Evolutionary conservation across 37 sponge, comb jelly and placozoan species (phyloP), one percentile per base, ranked within the genome.

Genomic region (Halichondria panicea): DNA sequence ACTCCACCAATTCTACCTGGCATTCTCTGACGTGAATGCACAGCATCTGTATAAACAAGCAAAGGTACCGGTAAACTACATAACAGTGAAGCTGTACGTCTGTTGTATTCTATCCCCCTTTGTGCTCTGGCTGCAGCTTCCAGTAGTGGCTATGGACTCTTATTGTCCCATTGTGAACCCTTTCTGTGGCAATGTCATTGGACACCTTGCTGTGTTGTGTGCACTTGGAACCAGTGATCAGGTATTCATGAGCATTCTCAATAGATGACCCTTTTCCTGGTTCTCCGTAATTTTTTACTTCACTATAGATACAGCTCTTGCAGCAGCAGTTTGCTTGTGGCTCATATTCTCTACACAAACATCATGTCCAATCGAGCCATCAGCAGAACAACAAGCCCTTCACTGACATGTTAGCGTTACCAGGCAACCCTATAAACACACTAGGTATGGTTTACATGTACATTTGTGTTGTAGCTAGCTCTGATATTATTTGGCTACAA

Each of bases 101-200:
- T 24, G 68, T 54, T 48, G 50, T 48, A 48, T 48, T 13, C 50
- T 48, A 18, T 9, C 9, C 50, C 9, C 13, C 13, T 9, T 1
- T 11, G 38, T 18, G 8, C 24, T 5, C 12, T 11, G 5, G 39
- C 15, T 73, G 36, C 31, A 85, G 89, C 57, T 74, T 3, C 92
- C 95, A 3, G 81, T 91, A 59, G 63, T 91, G 6, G 88, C 78
- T 15, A 79, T 82, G 43, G 94, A 93, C 75, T 50, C 72, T 42
- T 85, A 85, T 72, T 89, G 94, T 72, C 94, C 94, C 7, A 72
- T 93, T 7, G 65, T 87, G 36, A 80, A 68, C 56, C 95, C 95
- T 0, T 70, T 94, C 56, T 84, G 85, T 63, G 93, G 84, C 27
- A 27, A 46, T 21, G 15, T 8, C 27, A 43, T 67, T 34, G 92